Evolutionary conservation across 2,797 vertebrate genomes (phyloP).

Genomic region (Glossophaga mutica): DNA sequence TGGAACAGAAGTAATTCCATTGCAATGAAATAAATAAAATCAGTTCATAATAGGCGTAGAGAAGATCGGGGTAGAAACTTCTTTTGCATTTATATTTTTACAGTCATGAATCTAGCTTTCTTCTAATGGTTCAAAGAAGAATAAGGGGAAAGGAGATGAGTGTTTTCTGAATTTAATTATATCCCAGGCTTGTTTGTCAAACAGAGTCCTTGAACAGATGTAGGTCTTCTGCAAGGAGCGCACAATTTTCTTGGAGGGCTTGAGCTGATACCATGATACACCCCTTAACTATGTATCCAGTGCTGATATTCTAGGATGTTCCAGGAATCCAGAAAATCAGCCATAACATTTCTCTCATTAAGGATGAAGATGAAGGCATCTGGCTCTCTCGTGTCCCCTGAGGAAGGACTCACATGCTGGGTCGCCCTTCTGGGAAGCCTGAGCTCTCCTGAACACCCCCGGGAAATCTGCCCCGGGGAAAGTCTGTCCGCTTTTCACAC

Average conservation of each 20-base stretch:
- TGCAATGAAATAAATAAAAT: constrained; percentile 51
- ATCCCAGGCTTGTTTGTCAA: background rate
- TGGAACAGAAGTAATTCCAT: constrained; percentile 31
- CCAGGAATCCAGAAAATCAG: background rate
- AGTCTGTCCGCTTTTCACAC: background rate
- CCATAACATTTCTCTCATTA: background rate
- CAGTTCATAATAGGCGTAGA: background rate
- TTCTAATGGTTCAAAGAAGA: background rate
- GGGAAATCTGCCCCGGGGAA: background rate
- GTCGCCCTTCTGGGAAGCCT: background rate
- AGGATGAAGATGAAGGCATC: background rate
- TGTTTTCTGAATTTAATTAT: background rate
- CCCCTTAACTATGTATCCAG: fast-evolving
- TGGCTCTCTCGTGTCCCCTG: too few species aligned
- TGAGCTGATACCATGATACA: background rate
- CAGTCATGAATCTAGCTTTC: background rate
- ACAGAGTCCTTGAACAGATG: background rate
- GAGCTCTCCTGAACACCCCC: fast-evolving
- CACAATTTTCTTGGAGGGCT: fast-evolving
- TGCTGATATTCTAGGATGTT: fast-evolving
- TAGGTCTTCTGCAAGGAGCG: background rate
- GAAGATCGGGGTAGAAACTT: background rate
- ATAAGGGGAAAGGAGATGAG: background rate
- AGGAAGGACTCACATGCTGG: background rate
- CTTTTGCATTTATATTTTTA: background rate